phyloP scores from a whole-genome alignment of 2,888 invertebrate species.

The Dynastes tityus region DNA sequence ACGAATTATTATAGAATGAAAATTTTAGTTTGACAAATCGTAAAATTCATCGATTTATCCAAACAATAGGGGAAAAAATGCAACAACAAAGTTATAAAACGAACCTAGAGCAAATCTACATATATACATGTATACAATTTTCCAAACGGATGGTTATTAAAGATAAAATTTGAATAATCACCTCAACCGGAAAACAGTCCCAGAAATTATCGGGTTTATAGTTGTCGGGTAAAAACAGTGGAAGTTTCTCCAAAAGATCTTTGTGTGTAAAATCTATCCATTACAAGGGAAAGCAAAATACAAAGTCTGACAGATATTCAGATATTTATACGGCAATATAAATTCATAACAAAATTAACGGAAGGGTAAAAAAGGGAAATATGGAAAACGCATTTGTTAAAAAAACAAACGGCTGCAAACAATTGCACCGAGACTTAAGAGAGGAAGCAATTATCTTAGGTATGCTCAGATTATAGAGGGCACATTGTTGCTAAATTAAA shows the following conservation, averaged over 20 bases:
- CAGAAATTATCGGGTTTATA: neutral
- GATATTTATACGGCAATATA: constrained; percentile 24
- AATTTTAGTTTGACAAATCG: no score
- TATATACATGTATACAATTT: neutral
- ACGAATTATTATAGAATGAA: neutral
- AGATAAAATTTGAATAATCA: constrained; percentile 21
- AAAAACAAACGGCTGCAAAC: no score
- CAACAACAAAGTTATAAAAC: no score
- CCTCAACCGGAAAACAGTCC: neutral
- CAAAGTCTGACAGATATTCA: neutral
- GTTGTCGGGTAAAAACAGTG: constrained; percentile 17
- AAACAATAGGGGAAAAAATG: no score
- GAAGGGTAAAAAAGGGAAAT: no score
- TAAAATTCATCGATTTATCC: no score
- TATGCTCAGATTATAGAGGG: no score
- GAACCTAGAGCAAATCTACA: no score
- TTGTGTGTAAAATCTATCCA: neutral
- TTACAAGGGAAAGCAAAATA: neutral
- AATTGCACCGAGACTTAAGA: no score
- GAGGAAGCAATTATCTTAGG: no score
- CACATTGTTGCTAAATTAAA: no score
- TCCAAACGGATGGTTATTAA: constrained; percentile 4
- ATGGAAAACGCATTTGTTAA: no score
- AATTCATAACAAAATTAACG: constrained; percentile 25
- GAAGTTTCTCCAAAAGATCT: neutral